Evolutionary conservation across 1,140 invertebrate genomes (phyloP).

Genomic region (Drosophila dunni): DNA sequence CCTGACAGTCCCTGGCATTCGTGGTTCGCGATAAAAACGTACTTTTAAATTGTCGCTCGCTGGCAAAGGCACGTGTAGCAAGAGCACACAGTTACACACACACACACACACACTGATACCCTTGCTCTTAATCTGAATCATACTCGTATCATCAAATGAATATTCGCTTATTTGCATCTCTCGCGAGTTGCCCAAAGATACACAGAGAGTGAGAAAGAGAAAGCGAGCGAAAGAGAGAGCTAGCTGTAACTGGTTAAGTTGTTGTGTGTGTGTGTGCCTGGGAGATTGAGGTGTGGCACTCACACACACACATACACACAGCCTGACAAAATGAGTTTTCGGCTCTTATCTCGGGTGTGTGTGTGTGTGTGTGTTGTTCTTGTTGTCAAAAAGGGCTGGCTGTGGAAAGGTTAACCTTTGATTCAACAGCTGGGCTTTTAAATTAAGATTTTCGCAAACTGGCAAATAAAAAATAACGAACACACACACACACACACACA

Average conservation of each 20-base stretch:
- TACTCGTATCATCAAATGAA: constrained; percentile 76
- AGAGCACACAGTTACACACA: constrained; percentile 3
- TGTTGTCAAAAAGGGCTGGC: constrained; percentile 36
- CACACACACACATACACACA: constrained; percentile 1
- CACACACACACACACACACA: constrained; percentile 5
- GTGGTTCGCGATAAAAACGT: constrained; percentile 61
- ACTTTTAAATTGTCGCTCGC: constrained; percentile 74
- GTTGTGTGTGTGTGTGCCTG: constrained; percentile 19
- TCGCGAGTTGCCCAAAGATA: constrained; percentile 32
- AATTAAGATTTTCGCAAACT: constrained; percentile 69
- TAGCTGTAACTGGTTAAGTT: constrained; percentile 23
- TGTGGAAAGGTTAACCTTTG: constrained; percentile 76
- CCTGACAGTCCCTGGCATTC: constrained; percentile 6
- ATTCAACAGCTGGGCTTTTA: constrained; percentile 82
- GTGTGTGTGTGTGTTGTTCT: constrained; percentile 6
- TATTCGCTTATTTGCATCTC: constrained; percentile 82
- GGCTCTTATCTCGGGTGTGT: constrained; percentile 10
- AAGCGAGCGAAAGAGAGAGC: constrained; percentile 2
- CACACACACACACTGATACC: constrained; percentile 7
- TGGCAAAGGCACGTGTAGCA: constrained; percentile 63
- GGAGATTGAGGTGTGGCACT: constrained; percentile 47
- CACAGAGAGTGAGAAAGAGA: constrained; percentile 16
- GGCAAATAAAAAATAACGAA: constrained; percentile 10
- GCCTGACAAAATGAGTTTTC: constrained; percentile 76
- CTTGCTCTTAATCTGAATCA: constrained; percentile 2